phyloP scores from a whole-genome alignment of 2,797 vertebrate species.

The Artibeus jamaicensis region DNA sequence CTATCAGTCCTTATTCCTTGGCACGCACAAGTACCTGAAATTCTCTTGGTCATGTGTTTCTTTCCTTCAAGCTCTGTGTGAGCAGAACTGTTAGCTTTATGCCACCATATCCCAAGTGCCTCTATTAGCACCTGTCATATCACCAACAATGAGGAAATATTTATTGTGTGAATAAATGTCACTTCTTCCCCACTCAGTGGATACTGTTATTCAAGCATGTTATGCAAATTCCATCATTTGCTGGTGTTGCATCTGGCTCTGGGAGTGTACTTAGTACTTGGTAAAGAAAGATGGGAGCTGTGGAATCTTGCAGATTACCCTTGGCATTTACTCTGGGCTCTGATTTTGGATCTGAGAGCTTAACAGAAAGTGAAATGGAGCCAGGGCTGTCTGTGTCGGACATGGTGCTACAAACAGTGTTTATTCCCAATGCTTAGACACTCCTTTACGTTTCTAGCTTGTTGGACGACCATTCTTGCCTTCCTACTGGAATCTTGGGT shows the following conservation, averaged over 20 bases:
- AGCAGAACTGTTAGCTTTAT: neutral
- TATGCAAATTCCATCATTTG: neutral
- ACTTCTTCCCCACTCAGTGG: neutral
- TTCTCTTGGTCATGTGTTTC: neutral
- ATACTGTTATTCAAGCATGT: neutral
- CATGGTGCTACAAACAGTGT: too few relatives aligned
- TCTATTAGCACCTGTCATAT: neutral
- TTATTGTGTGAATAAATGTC: neutral
- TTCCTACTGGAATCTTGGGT: constrained; percentile 92
- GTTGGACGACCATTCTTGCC: constrained; percentile 89
- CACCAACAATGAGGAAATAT: neutral
- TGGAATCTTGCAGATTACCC: neutral
- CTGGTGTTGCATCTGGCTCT: neutral
- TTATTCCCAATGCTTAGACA: neutral
- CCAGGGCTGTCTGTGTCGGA: neutral
- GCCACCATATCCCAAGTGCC: neutral
- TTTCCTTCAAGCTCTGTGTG: neutral
- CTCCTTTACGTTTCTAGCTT: constrained; percentile 81
- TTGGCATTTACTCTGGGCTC: neutral
- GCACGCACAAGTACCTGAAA: neutral
- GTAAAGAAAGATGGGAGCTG: neutral
- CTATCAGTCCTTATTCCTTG: neutral
- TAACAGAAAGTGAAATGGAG: neutral
- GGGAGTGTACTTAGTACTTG: neutral
- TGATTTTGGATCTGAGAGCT: neutral